Evolutionary conservation across 1,140 invertebrate species (phyloP).

Genomic region (Drosophila ficusphila): DNA sequence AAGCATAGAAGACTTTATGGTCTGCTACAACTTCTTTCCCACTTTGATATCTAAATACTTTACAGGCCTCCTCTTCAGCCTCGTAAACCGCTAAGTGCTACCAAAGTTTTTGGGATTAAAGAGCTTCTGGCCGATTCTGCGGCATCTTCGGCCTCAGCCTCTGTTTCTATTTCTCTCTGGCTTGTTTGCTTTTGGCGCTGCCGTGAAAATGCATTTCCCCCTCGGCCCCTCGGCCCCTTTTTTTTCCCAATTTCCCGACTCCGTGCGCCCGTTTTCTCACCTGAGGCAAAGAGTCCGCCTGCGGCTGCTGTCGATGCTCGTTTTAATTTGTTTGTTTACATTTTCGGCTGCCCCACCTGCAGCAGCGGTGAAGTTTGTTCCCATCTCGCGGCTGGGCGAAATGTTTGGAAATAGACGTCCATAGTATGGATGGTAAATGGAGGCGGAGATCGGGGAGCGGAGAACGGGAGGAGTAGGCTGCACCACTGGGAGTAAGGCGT

Average conservation of each 20-base stretch:
- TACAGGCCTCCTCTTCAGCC: constrained; percentile 19
- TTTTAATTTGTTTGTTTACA: constrained; percentile 82
- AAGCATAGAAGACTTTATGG: not conserved
- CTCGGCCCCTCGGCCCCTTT: not conserved
- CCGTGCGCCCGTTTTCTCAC: constrained; percentile 68
- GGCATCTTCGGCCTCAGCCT: no score
- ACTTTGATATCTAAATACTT: constrained; percentile 42
- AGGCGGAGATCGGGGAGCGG: not conserved
- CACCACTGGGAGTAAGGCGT: constrained; percentile 36
- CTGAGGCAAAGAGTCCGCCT: constrained; percentile 45
- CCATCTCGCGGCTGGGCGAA: constrained; percentile 54
- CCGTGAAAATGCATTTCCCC: constrained; percentile 55
- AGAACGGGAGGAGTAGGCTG: constrained; percentile 1
- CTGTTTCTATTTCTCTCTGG: no score
- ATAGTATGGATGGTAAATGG: constrained; percentile 7
- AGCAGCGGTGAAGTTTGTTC: constrained; percentile 58
- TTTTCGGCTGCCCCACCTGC: constrained; percentile 57
- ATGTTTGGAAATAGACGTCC: constrained; percentile 73
- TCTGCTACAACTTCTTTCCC: constrained; percentile 15
- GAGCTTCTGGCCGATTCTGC: constrained; percentile 57
- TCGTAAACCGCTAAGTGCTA: constrained; percentile 57
- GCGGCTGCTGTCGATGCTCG: constrained; percentile 63
- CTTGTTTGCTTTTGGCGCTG: constrained; percentile 69
- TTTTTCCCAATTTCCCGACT: constrained; percentile 2
- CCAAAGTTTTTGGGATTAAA: constrained; percentile 62